Percentiles rank a stretch among this genome's conserved stretches.
phyloP scores from a whole-genome alignment of 1,140 invertebrate genomes.

The Cephus cinctus region DNA sequence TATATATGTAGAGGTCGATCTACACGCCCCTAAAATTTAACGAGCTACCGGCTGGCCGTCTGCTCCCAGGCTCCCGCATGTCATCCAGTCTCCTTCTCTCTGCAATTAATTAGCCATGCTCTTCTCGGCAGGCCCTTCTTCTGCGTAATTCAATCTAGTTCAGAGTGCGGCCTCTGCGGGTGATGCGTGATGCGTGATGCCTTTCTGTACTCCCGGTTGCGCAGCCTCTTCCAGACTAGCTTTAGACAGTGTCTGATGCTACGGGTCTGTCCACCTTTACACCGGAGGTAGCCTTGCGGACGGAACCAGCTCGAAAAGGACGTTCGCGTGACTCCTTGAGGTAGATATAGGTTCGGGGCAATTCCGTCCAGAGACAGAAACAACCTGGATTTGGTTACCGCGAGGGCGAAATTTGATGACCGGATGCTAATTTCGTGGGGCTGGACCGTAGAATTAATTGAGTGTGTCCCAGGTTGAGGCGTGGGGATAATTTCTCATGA shows the following conservation, averaged over 20 bases:
- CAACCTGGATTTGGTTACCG: slow-evolving; percentile 20
- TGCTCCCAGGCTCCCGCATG: slow-evolving; percentile 28
- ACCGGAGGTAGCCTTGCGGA: no score
- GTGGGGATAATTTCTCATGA: no score
- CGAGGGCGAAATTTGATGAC: slow-evolving; percentile 24
- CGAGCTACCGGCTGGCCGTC: slow-evolving; percentile 23
- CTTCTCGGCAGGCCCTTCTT: slow-evolving; percentile 2
- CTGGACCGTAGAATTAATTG: slow-evolving; percentile 26
- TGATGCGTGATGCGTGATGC: no score
- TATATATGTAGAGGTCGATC: slow-evolving; percentile 18
- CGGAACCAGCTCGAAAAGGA: not conserved
- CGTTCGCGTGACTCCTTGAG: not conserved
- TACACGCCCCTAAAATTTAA: slow-evolving; percentile 36
- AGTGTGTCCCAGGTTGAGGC: no score
- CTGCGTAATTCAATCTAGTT: slow-evolving; percentile 27
- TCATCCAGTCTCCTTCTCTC: slow-evolving; percentile 21
- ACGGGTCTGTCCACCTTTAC: no score
- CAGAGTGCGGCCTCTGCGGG: not conserved
- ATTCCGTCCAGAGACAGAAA: slow-evolving; percentile 1
- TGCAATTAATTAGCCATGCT: slow-evolving; percentile 33
- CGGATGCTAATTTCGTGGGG: slow-evolving; percentile 26
- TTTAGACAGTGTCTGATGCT: no score
- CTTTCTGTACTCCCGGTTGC: no score
- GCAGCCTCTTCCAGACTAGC: no score
- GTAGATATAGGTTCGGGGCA: not conserved